These are phyloP conservation scores for Zosterops lateralis DNA, from an alignment of 2,113 vertebrate species.

Conservation along the genomic window DNA sequence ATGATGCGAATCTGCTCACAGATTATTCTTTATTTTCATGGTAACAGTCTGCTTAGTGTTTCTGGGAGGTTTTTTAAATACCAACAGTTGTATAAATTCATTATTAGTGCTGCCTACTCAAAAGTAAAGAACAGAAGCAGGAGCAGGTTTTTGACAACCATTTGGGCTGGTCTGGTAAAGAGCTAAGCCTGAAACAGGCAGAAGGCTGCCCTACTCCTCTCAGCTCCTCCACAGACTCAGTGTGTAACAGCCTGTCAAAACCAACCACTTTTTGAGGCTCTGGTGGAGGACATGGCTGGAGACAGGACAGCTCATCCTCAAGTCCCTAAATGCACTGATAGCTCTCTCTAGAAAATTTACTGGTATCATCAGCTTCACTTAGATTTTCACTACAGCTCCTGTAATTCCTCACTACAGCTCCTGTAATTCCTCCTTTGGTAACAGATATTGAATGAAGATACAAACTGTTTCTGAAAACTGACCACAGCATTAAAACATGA, in stretches of 20 bases:
- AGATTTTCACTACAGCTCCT: neutral
- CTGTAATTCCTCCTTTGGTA: neutral
- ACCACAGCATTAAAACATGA: neutral
- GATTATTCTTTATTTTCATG: neutral
- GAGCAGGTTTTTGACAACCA: neutral
- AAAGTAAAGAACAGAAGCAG: neutral
- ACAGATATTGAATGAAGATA: neutral
- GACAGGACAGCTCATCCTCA: neutral
- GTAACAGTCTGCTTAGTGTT: rapidly evolving
- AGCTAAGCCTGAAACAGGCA: neutral
- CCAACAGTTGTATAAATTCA: neutral
- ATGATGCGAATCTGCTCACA: neutral
- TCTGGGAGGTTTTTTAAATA: neutral
- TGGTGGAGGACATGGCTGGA: neutral
- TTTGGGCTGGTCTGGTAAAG: neutral
- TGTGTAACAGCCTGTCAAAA: neutral
- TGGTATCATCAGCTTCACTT: neutral
- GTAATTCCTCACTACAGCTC: neutral
- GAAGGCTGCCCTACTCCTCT: neutral
- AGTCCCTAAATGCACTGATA: rapidly evolving
- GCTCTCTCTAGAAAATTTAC: neutral
- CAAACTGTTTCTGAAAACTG: neutral
- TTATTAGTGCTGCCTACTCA: neutral
- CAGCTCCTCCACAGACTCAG: neutral
- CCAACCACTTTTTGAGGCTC: neutral